phyloP scores from a whole-genome alignment of 2,113 vertebrate genomes.

The Siniperca knerii region DNA sequence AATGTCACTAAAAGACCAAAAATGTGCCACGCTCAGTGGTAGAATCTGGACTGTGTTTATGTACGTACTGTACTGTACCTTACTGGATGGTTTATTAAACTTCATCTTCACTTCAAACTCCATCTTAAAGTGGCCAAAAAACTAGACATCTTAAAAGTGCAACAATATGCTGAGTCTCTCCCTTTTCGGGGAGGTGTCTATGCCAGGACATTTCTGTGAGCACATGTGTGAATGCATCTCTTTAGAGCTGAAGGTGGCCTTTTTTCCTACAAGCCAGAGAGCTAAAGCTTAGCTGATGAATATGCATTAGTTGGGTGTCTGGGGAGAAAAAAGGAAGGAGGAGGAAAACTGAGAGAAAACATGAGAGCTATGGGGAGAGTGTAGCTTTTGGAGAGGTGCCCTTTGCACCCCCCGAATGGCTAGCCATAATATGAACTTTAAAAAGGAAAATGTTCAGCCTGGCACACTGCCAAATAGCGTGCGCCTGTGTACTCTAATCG shows the following conservation, averaged over 20 bases:
- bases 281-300: slow-evolving; percentile 59
- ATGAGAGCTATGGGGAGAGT: slow-evolving; percentile 59
- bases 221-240: slow-evolving; percentile 36
- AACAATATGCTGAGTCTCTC: slow-evolving; percentile 17
- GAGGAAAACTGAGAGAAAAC: slow-evolving; percentile 69
- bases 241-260: slow-evolving; percentile 44
- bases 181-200: slow-evolving; percentile 2
- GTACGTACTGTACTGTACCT: not conserved
- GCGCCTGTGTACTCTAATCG: slow-evolving; percentile 68
- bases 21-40: not conserved
- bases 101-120: not conserved
- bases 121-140: not conserved
- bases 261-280: slow-evolving; percentile 29
- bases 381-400: slow-evolving; percentile 76
- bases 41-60: not conserved
- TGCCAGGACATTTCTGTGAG: slow-evolving; percentile 7
- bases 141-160: slow-evolving; percentile 15
- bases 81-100: not conserved
- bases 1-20: not conserved
- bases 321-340: slow-evolving; percentile 58
- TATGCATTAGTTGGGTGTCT: slow-evolving; percentile 61
- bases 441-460: slow-evolving; percentile 70
- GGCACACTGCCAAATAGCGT: slow-evolving; percentile 64
- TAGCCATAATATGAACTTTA: slow-evolving; percentile 76
- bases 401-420: slow-evolving; percentile 70